Base-by-base conservation (phyloP, 2,888 invertebrate species). In the Oegoconia quadripuncta region DNA sequence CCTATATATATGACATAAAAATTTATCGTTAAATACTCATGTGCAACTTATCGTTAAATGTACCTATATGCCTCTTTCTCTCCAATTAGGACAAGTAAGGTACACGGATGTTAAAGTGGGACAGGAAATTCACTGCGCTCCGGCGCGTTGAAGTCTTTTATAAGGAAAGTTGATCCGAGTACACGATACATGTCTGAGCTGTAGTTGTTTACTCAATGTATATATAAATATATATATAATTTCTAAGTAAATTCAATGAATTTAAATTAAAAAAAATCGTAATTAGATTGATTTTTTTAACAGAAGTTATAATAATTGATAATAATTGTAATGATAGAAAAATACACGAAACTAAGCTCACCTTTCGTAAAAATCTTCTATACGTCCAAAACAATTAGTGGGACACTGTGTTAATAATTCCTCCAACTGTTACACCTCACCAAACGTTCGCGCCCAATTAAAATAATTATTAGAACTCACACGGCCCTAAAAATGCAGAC, bases 401-500 rank as follows among this genome's bases (percentile, higher is more conserved):
- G 39, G 34, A 46, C 50, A 53, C 50, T 44, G 40, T 37, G 41
- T 59, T 57, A 45, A 40, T 38, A 48, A 44, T 37, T 44, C 37
- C 22, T 44, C 40, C 44, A 42, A 54, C 48, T 46, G 52, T 57
- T 59, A 59, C 73, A 70, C 64, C 64, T 60, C 63, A 51, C 47
- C 59, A 52, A 58, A 47, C 48, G 64, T 59, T 62, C 64, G 64
- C 67, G 59, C 59, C 53, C 66, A 67, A 73, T 70, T 66, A 68
- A 72, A 63, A 61, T 64, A 70, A 70, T 59, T 55, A 67, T 71
- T 69, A 62, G 58, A 71, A 73, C 69, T 57, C 55, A 64, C 64
- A 12, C 48, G 38, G 55, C 67, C 74, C 74, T 76, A 74, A 75
- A 64, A 77, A 79, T 65, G 74, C 64, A 65, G 71, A 72, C 81